phyloP scores from a whole-genome alignment of 2,888 invertebrate genomes.

The Atherix ibis region DNA sequence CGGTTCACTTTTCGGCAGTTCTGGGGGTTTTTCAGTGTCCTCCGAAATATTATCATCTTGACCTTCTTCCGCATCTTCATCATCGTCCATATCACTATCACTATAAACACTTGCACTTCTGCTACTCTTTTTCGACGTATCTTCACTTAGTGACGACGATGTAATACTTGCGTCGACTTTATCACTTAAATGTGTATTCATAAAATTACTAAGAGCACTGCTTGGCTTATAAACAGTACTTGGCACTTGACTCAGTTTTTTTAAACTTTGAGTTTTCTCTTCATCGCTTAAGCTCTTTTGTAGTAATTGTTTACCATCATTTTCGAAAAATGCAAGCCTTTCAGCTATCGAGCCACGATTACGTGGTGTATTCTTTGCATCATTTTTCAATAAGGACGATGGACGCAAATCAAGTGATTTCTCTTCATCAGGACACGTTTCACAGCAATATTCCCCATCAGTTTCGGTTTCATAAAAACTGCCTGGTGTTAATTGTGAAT shows the following conservation, averaged over 20 bases:
- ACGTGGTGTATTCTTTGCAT: constrained; percentile 1
- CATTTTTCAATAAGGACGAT: constrained; percentile 1
- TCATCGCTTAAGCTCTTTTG: constrained; percentile 40
- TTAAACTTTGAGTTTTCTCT: constrained; percentile 35
- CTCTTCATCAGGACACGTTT: constrained; percentile 75
- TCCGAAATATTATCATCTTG: constrained; percentile 4
- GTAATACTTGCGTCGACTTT: constrained; percentile 7
- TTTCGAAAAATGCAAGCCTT: constrained; percentile 23
- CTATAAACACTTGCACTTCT: constrained; percentile 11
- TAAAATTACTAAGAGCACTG: constrained; percentile 17
- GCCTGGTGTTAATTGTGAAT: constrained; percentile 58
- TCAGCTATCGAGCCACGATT: constrained; percentile 20
- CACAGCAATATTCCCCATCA: constrained; percentile 63
- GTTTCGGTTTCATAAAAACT: constrained; percentile 61
- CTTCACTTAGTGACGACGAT: constrained; percentile 14
- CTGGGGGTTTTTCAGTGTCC: constrained; percentile 16
- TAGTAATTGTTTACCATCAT: constrained; percentile 13
- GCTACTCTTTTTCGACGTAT: constrained; percentile 8
- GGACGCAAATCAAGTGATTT: constrained; percentile 13
- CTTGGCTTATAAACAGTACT: constrained; percentile 13
- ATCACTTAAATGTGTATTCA: constrained; percentile 15
- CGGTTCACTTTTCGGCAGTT: constrained; percentile 18
- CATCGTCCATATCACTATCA: constrained; percentile 6
- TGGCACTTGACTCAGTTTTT: constrained; percentile 17
- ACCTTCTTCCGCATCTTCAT: constrained; percentile 13